Conservation (phyloP, 92 coral and sea anemone species). For the Zoanthus solanderi region DNA sequence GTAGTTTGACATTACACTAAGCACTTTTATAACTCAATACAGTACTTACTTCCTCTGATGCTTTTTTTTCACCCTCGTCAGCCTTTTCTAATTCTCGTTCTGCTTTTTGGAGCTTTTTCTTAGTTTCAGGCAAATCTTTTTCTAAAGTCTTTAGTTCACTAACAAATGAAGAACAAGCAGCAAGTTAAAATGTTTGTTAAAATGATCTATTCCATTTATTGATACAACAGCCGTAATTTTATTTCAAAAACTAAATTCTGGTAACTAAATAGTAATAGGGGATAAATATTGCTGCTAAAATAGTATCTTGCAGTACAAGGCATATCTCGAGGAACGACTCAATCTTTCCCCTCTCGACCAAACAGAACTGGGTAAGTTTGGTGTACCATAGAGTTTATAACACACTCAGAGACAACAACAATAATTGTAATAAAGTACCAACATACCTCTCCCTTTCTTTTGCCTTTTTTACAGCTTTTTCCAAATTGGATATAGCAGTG, state of each 20-base stretch:
- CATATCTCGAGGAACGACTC: no score
- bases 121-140: constrained; percentile 82
- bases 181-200: neutral
- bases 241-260: no score
- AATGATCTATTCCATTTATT: neutral
- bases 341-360: neutral
- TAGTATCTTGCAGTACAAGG: no score
- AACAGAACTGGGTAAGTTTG: neutral
- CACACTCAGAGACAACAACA: neutral
- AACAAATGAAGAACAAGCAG: neutral
- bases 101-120: constrained; percentile 70
- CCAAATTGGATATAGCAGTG: constrained; percentile 83
- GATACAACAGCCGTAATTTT: no score
- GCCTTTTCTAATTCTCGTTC: constrained; percentile 80
- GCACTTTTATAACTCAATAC: no score
- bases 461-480: constrained; percentile 75
- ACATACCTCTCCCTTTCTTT: constrained; percentile 81
- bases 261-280: no score
- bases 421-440: neutral
- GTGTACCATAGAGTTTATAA: neutral
- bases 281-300: no score
- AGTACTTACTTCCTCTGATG: constrained; percentile 82
- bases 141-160: constrained; percentile 89
- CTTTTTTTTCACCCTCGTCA: constrained; percentile 77
- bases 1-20: no score